phyloP scores from a whole-genome alignment of 2,888 invertebrate genomes.

The Drosophila neonasuta region DNA sequence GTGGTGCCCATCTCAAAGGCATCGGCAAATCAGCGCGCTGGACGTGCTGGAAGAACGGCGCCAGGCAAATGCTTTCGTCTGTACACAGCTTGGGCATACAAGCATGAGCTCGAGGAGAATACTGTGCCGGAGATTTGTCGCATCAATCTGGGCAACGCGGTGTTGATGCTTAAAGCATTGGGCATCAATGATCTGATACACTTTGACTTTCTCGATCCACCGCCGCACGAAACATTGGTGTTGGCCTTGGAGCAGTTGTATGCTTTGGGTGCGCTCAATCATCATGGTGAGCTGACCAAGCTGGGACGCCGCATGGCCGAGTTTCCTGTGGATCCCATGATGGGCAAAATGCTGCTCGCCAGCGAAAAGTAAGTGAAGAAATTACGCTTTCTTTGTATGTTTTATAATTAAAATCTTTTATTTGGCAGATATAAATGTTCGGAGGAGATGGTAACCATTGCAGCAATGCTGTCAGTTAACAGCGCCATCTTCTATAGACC shows the following conservation, averaged over 20 bases:
- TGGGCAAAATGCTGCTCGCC: slow-evolving; percentile 98
- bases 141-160: slow-evolving; percentile 97
- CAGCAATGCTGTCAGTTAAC: slow-evolving; percentile 98
- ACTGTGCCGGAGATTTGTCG: slow-evolving; percentile 99
- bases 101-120: slow-evolving; percentile 98
- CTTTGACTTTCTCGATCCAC: slow-evolving; percentile 99
- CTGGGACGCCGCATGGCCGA: slow-evolving; percentile 99
- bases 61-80: slow-evolving; percentile 99
- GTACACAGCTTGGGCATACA: slow-evolving; percentile 99
- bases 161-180: slow-evolving; percentile 96
- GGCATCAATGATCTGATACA: slow-evolving; percentile 99
- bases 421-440: slow-evolving; percentile 92
- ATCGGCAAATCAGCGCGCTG: slow-evolving; percentile 98
- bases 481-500: slow-evolving; percentile 99
- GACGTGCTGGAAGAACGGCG: slow-evolving; percentile 96
- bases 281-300: slow-evolving; percentile 98
- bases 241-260: slow-evolving; percentile 98
- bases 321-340: slow-evolving; percentile 99
- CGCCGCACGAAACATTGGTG: slow-evolving; percentile 95
- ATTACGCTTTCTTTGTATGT: neutral
- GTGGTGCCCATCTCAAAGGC: slow-evolving; percentile 99
- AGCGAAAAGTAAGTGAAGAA: slow-evolving; percentile 92
- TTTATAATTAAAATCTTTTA: neutral
- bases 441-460: slow-evolving; percentile 97
- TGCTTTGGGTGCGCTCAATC: slow-evolving; percentile 98